phyloP scores from a whole-genome alignment of 2,113 vertebrate species.

The Uria aalge region DNA sequence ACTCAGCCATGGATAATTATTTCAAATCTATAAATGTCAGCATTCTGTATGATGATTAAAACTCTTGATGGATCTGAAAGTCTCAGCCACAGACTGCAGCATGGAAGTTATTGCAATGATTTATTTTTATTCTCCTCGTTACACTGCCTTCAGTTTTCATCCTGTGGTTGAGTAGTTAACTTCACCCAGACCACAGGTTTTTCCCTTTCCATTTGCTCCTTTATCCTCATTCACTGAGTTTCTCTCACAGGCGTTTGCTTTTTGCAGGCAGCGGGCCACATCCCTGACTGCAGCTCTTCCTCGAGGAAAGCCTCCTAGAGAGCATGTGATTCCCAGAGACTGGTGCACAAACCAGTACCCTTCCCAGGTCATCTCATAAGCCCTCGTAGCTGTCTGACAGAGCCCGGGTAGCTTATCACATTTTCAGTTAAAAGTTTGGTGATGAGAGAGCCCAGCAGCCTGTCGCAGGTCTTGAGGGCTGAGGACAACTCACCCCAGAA shows the following conservation, averaged over 20 bases:
- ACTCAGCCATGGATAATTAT: slow-evolving; percentile 3
- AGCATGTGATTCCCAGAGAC: not conserved
- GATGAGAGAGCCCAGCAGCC: not conserved
- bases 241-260: not conserved
- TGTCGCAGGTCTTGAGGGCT: not conserved
- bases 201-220: not conserved
- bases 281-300: not conserved
- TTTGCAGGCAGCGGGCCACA: not conserved
- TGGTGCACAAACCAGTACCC: accelerated
- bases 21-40: slow-evolving; percentile 1
- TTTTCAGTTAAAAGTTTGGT: not conserved
- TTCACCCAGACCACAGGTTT: not conserved
- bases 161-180: not conserved
- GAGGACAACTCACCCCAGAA: not conserved
- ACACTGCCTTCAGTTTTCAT: not conserved
- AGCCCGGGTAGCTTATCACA: not conserved
- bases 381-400: not conserved
- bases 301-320: not conserved
- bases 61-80: not conserved
- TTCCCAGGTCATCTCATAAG: not conserved
- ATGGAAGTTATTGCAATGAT: not conserved
- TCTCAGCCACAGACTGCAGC: not conserved
- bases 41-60: not conserved
- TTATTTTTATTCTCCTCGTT: not conserved
- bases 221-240: not conserved